phyloP scores from a whole-genome alignment of 2,113 vertebrate genomes.

The Semicossyphus pulcher region DNA sequence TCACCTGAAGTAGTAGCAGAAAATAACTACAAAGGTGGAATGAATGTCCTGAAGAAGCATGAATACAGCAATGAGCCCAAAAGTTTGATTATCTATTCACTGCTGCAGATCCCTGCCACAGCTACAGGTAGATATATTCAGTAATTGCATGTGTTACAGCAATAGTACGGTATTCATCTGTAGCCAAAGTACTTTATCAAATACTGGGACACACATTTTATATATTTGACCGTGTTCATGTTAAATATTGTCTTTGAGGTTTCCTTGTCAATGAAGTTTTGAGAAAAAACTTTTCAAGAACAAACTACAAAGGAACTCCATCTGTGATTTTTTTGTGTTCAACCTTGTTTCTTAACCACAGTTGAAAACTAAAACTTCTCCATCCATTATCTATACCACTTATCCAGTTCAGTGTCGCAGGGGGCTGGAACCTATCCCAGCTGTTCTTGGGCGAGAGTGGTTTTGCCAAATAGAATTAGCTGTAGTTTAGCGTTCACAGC shows the following conservation, averaged over 20 bases:
- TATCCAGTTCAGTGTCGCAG: too few species aligned
- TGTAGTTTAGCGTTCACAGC: too few species aligned
- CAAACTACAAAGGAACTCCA: slow-evolving; percentile 25
- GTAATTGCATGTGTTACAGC: background rate
- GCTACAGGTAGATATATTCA: background rate
- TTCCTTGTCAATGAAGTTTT: background rate
- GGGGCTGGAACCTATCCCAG: too few species aligned
- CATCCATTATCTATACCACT: too few species aligned
- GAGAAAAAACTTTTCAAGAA: background rate
- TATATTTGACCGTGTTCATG: background rate
- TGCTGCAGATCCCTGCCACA: background rate
- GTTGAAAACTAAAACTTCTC: slow-evolving; percentile 10
- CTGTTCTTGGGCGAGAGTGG: too few species aligned
- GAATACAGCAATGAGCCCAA: background rate
- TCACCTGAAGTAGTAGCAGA: background rate
- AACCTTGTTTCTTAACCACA: slow-evolving; percentile 23
- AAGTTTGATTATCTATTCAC: background rate
- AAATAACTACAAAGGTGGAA: background rate
- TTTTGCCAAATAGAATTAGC: too few species aligned
- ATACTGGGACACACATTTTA: background rate
- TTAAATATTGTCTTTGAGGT: slow-evolving; percentile 3
- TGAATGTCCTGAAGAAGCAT: background rate
- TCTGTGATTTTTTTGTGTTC: slow-evolving; percentile 19
- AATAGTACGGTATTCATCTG: background rate
- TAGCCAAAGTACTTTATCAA: background rate